Conservation (phyloP, 92 coral and sea anemone species). For the Epizoanthus rinbou region DNA sequence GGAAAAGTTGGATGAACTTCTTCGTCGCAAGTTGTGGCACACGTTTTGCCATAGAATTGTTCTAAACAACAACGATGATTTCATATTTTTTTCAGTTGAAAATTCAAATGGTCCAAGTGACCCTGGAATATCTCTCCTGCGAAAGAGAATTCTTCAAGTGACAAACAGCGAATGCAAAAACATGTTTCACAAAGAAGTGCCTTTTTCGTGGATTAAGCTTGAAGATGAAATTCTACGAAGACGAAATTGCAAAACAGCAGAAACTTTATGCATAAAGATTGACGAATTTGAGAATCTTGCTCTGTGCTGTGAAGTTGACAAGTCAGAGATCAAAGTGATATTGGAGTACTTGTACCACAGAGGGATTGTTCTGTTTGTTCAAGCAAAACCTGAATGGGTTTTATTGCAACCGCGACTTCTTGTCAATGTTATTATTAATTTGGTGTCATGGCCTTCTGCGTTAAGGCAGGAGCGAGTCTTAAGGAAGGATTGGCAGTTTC, state of each 20-base stretch:
- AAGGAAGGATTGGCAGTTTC: conserved; percentile 51
- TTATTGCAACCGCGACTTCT: too few relatives aligned
- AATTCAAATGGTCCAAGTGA: conserved; percentile 33
- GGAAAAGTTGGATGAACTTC: not conserved
- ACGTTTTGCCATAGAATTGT: conserved; percentile 11
- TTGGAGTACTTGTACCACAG: conserved; percentile 56
- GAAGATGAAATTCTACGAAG: conserved; percentile 48
- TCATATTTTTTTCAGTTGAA: not conserved
- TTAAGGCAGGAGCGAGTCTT: conserved; percentile 27
- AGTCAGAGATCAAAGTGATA: not conserved
- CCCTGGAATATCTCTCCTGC: conserved; percentile 39
- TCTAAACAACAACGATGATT: not conserved
- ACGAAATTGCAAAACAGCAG: not conserved
- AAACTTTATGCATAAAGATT: conserved; percentile 7
- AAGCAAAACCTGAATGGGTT: too few relatives aligned
- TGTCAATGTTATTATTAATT: too few relatives aligned
- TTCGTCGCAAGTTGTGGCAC: not conserved
- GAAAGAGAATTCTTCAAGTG: conserved; percentile 12
- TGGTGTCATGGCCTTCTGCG: not conserved
- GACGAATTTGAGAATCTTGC: conserved; percentile 26
- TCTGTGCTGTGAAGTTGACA: not conserved
- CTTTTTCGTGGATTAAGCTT: conserved; percentile 57
- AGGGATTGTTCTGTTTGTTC: conserved; percentile 51
- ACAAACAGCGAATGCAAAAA: too few relatives aligned
- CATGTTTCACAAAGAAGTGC: too few relatives aligned